These are phyloP conservation scores for Corythornis cristatus DNA, from an alignment of 2,113 vertebrate species.

Conservation along the genomic window DNA sequence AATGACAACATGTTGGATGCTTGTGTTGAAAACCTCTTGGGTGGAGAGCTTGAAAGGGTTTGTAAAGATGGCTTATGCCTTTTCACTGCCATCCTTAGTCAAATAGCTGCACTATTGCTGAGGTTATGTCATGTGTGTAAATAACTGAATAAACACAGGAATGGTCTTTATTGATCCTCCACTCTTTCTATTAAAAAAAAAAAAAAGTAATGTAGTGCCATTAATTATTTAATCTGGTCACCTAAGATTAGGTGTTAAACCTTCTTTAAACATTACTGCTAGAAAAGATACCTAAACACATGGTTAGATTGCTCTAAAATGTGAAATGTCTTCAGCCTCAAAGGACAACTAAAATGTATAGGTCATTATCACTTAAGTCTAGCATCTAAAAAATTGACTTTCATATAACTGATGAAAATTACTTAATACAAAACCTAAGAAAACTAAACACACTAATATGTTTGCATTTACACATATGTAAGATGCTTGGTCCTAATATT, in stretches of 20 bases:
- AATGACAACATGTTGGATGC: background rate
- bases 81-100: background rate
- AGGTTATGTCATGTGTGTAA: background rate
- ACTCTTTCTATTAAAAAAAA: background rate
- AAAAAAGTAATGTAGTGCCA: background rate
- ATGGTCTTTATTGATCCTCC: background rate
- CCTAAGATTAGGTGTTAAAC: background rate
- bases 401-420: background rate
- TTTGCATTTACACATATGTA: background rate
- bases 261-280: background rate
- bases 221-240: background rate
- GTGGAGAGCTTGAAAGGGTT: background rate
- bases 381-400: background rate
- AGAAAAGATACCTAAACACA: background rate
- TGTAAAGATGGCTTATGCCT: background rate
- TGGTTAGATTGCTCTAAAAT: background rate
- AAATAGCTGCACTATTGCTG: background rate
- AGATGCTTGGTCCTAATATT: background rate
- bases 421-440: background rate
- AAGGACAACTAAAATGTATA: background rate
- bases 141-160: background rate
- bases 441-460: background rate
- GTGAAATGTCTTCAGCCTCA: background rate
- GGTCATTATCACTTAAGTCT: background rate
- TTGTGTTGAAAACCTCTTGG: background rate